These are phyloP conservation scores for Saimiri boliviensis DNA, from an alignment of 2,113 vertebrate genomes.

Conservation along the genomic window DNA sequence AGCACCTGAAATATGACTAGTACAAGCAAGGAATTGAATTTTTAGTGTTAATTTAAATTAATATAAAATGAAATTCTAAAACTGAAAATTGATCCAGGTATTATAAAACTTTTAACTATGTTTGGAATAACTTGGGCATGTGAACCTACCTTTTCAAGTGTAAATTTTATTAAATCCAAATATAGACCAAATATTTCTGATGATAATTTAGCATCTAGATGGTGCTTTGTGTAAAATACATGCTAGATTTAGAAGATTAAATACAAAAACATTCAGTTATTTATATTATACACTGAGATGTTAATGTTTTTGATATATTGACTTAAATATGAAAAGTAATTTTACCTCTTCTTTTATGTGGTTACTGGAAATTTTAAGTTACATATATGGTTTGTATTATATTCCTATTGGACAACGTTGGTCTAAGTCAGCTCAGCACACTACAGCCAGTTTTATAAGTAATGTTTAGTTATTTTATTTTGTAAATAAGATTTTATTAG, in stretches of 20 bases:
- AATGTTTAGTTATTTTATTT: conserved; percentile 41
- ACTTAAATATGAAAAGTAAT: conserved; percentile 33
- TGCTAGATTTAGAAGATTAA: conserved; percentile 1
- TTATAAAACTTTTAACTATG: conserved; percentile 16
- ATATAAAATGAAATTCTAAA: conserved; percentile 34
- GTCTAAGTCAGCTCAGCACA: not conserved
- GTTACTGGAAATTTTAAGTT: conserved; percentile 32
- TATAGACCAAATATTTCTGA: conserved; percentile 37
- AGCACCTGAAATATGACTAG: not conserved
- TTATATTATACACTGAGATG: not conserved
- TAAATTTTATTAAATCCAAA: conserved; percentile 37
- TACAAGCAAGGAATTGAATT: not conserved
- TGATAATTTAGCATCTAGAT: not conserved
- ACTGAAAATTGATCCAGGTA: conserved; percentile 2
- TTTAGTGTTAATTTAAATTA: conserved; percentile 22
- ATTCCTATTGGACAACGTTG: not conserved
- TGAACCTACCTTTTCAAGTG: conserved; percentile 18
- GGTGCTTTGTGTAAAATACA: conserved; percentile 35
- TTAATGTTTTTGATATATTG: conserved; percentile 21
- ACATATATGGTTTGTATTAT: not conserved
- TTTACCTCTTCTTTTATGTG: conserved; percentile 5
- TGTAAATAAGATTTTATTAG: conserved; percentile 43
- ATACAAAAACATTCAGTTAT: not conserved
- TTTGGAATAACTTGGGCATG: conserved; percentile 4
- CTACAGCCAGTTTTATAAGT: not conserved